Base-by-base conservation (phyloP, 2,797 vertebrate genomes). In the Enteromius argenteus region DNA sequence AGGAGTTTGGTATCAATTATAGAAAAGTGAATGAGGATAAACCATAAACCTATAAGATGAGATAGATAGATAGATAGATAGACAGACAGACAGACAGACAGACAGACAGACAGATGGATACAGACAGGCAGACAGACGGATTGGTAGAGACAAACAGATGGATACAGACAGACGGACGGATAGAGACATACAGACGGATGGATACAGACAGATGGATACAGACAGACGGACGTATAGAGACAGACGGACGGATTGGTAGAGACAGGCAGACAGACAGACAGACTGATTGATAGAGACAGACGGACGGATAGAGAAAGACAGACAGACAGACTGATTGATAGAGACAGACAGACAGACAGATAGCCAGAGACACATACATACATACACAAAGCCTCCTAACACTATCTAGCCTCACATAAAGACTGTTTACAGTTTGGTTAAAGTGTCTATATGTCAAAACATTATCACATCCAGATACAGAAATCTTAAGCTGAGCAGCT, bases 401-500 rank as follows among this genome's bases (percentile, higher is more conserved):
- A 60, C 37, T 21, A 15, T 11, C 27, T 81, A 17, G 9, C 30
- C 39, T 62, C 80, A 75, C 32, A 27, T 39, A 64, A 75, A 51
- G 15, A 64, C 23, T 13, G 37, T 64, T 78, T 62, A 58, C 30
- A 75, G n/a, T 74, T 74, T 83, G 71, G 69, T 83, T 42, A 4
- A 74, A 66, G 49, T 77, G 73, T 53, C 58, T 75, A 53, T 67
- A 73, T 56, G 81, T 46, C 58, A 39, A 83, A 76, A 68, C 73
- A 83, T 56, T 68, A 83, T 56, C 62, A 46, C 68, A 62, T 77
- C 73, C 83, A 72, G 82, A 86, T 82, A 78, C 60, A 87, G 9
- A 81, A 69, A 71, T 82, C 14, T 49, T 14, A 9, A 56, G 51
- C 23, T 62, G 14, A 72, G 79, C 66, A 72, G 35, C 60, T 83